A percentile compares a stretch with the other conserved stretches of the same genome.
Conservation (phyloP, 2,797 vertebrate species). For the Champsocephalus esox region DNA sequence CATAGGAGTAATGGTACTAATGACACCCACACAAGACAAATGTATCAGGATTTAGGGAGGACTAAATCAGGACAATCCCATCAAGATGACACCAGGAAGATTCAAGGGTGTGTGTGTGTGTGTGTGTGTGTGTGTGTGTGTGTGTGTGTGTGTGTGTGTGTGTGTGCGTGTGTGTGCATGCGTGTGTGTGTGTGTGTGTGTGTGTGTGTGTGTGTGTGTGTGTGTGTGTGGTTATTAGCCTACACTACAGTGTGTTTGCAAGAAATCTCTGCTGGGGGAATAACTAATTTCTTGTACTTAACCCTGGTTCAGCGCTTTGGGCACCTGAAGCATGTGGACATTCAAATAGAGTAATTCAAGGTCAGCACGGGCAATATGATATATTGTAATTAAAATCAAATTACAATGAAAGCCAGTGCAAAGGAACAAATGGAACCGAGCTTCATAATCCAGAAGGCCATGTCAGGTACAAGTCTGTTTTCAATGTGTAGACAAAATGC, state of each 20-base stretch:
- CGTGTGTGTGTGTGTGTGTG: slow-evolving; percentile 28
- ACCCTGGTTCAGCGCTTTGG: slow-evolving; percentile 47
- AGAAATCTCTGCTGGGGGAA: slow-evolving; percentile 31
- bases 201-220: slow-evolving; percentile 13
- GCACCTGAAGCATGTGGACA: slow-evolving; percentile 36
- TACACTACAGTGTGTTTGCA: slow-evolving; percentile 46
- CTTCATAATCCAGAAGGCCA: slow-evolving; percentile 33
- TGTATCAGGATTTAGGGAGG: slow-evolving; percentile 73
- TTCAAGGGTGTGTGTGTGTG: slow-evolving; percentile 30
- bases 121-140: slow-evolving; percentile 11
- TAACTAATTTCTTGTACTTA: slow-evolving; percentile 49
- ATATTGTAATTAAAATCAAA: slow-evolving; percentile 7
- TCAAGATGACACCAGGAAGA: slow-evolving; percentile 56
- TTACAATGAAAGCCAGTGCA: slow-evolving; percentile 17
- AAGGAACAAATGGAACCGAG: slow-evolving; percentile 18
- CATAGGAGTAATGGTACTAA: slow-evolving; percentile 75
- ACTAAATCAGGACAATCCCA: slow-evolving; percentile 74
- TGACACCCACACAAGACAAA: slow-evolving; percentile 72
- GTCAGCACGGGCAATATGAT: slow-evolving; percentile 23
- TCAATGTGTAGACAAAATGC: slow-evolving; percentile 40
- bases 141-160: slow-evolving; percentile 11
- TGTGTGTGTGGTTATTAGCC: slow-evolving; percentile 32
- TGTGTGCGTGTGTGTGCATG: slow-evolving; percentile 12
- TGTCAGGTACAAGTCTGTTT: slow-evolving; percentile 31
- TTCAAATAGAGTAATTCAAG: slow-evolving; percentile 53